Evolutionary conservation across 2,797 vertebrate genomes (phyloP).

Genomic region (Manis crassicaudata): DNA sequence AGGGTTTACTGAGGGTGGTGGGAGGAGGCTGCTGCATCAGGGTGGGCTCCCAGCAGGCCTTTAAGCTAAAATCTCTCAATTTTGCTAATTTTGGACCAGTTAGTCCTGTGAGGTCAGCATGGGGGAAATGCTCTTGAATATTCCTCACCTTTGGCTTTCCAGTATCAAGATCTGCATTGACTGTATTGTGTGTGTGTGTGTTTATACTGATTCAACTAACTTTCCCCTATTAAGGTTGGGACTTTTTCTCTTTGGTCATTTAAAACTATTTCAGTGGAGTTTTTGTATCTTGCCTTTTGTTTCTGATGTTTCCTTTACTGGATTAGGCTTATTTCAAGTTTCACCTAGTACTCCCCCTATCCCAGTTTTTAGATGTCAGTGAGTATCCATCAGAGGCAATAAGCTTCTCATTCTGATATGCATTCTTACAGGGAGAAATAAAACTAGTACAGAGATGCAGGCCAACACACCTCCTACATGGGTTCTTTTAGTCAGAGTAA

Average conservation of each 20-base stretch:
- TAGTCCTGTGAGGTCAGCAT: slow-evolving; percentile 45
- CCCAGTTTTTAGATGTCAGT: not conserved
- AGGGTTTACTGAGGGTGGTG: no score
- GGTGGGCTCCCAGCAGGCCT: not conserved
- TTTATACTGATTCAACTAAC: slow-evolving; percentile 67
- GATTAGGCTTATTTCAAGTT: slow-evolving; percentile 60
- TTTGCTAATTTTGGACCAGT: not conserved
- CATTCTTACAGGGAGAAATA: not conserved
- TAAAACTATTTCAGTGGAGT: slow-evolving; percentile 62
- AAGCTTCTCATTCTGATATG: not conserved
- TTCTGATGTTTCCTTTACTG: slow-evolving; percentile 62
- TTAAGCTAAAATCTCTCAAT: not conserved
- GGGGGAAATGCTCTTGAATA: not conserved
- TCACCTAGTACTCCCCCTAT: not conserved
- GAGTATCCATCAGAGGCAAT: not conserved
- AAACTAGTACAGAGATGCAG: not conserved
- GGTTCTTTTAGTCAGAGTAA: not conserved
- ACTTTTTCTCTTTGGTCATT: slow-evolving; percentile 71
- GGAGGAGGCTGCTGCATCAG: not conserved
- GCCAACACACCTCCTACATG: not conserved
- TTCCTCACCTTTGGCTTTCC: slow-evolving; percentile 34
- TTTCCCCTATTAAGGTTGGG: slow-evolving; percentile 73
- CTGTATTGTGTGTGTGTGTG: not conserved
- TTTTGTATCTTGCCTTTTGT: slow-evolving; percentile 64
- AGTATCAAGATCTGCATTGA: slow-evolving; percentile 34